Evolutionary conservation across 2,113 vertebrate genomes (phyloP).

Genomic region (Accipiter virgatus): DNA sequence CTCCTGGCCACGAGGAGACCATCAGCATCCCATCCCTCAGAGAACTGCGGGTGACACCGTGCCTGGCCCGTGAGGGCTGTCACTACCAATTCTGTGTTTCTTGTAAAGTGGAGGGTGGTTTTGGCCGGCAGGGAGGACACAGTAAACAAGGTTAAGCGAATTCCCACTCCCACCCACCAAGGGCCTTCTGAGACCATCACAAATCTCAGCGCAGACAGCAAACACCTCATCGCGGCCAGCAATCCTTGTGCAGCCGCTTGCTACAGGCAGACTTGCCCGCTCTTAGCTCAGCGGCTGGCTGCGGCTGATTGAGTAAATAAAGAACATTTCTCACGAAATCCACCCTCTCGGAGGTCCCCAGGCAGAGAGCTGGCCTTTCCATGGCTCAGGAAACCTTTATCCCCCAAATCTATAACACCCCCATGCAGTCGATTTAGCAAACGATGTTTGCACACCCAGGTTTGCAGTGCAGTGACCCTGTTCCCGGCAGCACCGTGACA

Average conservation of each 20-base stretch:
- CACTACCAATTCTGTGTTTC: background rate
- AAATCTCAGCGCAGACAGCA: background rate
- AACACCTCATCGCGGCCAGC: background rate
- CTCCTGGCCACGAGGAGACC: background rate
- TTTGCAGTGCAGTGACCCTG: background rate
- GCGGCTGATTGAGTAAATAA: background rate
- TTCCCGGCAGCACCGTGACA: background rate
- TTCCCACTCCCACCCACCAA: conserved; percentile 43
- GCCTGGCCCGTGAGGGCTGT: background rate
- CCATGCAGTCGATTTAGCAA: background rate
- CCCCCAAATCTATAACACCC: background rate
- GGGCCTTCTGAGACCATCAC: background rate
- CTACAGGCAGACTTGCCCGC: background rate
- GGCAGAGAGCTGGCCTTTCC: background rate
- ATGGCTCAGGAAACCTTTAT: background rate
- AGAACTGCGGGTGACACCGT: accelerated
- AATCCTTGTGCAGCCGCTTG: background rate
- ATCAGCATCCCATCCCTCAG: background rate
- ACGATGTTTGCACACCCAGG: background rate
- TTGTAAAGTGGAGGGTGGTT: background rate
- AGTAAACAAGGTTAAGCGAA: accelerated
- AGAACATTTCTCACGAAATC: background rate
- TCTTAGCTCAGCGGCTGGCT: conserved; percentile 48
- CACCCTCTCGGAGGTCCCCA: background rate
- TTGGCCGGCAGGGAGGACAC: background rate